phyloP scores from a whole-genome alignment of 2,113 vertebrate genomes.

The Sterna hirundo region DNA sequence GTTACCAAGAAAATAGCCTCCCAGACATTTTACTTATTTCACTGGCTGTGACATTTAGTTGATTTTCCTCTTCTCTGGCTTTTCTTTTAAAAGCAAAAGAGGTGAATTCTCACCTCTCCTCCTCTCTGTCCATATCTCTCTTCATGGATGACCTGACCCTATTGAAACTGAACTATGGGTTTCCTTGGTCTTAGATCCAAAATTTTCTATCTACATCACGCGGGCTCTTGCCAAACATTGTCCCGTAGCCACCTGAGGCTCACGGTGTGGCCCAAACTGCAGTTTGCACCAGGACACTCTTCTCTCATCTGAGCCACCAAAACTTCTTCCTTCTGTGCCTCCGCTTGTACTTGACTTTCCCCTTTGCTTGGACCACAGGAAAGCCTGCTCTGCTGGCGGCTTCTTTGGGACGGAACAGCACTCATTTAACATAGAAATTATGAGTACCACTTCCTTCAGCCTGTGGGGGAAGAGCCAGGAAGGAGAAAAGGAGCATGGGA shows the following conservation, averaged over 20 bases:
- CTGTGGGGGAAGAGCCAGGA: background rate
- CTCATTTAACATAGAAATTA: background rate
- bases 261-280: background rate
- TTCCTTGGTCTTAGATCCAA: background rate
- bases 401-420: background rate
- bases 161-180: background rate
- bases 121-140: background rate
- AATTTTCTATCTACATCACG: background rate
- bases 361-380: background rate
- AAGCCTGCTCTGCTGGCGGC: background rate
- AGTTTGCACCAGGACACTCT: background rate
- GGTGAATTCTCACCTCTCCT: background rate
- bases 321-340: background rate
- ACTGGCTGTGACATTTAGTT: background rate
- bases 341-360: background rate
- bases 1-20: background rate
- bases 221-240: background rate
- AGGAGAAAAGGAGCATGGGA: background rate
- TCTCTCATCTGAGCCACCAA: background rate
- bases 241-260: background rate
- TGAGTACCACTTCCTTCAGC: background rate
- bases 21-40: background rate
- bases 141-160: background rate
- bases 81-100: background rate
- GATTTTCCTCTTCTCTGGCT: background rate